Evolutionary conservation across 2,888 invertebrate species (phyloP).

Genomic region (Meliscaeva auricollis): DNA sequence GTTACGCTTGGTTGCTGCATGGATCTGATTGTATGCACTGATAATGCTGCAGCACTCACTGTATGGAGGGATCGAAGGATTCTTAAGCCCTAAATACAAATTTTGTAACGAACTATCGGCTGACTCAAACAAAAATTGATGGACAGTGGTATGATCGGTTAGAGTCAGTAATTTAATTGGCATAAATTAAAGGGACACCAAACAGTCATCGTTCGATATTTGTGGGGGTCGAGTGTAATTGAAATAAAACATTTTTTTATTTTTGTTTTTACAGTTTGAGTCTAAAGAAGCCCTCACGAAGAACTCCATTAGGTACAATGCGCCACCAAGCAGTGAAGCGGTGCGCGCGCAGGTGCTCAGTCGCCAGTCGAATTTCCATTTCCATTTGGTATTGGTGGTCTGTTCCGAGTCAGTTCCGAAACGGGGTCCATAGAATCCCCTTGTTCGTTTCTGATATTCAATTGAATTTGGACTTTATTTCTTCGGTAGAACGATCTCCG

Average conservation of each 20-base stretch:
- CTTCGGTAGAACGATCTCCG: conserved; percentile 61
- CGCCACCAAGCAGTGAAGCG: conserved; percentile 60
- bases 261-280: not conserved
- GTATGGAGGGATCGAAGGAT: conserved; percentile 61
- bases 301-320: not conserved
- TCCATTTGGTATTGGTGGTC: conserved; percentile 43
- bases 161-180: conserved; percentile 73
- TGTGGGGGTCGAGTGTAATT: conserved; percentile 72
- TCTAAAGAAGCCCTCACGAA: conserved; percentile 30
- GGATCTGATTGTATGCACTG: conserved; percentile 76
- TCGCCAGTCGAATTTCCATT: conserved; percentile 58
- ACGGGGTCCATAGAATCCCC: conserved; percentile 47
- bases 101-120: conserved; percentile 63
- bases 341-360: conserved; percentile 69
- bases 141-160: conserved; percentile 64
- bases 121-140: conserved; percentile 42
- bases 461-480: conserved; percentile 60
- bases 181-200: conserved; percentile 75
- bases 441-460: conserved; percentile 39
- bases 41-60: conserved; percentile 47
- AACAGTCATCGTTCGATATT: conserved; percentile 72
- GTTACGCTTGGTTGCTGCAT: conserved; percentile 67
- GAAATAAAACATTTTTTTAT: conserved; percentile 52
- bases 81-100: conserved; percentile 52
- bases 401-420: conserved; percentile 71